Evolutionary conservation across 1,140 invertebrate species (phyloP).

Genomic region (Leptopilina boulardi): DNA sequence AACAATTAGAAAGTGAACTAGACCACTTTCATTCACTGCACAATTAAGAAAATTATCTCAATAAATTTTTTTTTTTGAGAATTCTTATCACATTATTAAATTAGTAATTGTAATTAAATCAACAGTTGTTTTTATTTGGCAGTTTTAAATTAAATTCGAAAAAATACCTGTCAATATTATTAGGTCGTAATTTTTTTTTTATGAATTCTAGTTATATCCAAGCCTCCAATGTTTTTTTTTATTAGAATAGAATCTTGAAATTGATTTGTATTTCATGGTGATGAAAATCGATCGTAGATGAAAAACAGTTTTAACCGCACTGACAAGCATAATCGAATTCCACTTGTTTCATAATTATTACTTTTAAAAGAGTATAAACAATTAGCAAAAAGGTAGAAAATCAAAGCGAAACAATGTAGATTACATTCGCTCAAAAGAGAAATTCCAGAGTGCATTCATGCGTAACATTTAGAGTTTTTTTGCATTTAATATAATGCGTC

Average conservation of each 20-base stretch:
- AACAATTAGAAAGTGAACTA: constrained; percentile 32
- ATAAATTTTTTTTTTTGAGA: background rate
- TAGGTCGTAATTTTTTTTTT: background rate
- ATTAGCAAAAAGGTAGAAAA: constrained; percentile 6
- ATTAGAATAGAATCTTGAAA: background rate
- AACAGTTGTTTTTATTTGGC: background rate
- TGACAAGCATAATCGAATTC: background rate
- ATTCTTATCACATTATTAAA: background rate
- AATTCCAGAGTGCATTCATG: constrained; percentile 36
- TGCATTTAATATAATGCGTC: background rate
- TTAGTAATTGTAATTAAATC: no score
- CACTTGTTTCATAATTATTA: background rate
- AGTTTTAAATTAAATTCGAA: background rate
- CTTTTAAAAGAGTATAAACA: constrained; percentile 1
- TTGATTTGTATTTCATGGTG: background rate
- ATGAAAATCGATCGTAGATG: background rate
- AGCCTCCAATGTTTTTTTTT: background rate
- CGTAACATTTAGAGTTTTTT: constrained; percentile 19
- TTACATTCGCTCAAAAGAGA: constrained; percentile 13
- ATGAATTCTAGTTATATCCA: background rate
- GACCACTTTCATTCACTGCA: constrained; percentile 25
- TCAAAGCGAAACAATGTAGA: constrained; percentile 22
- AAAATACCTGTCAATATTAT: constrained; percentile 4
- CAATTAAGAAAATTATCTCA: constrained; percentile 11
- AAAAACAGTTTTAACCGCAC: background rate